Evolutionary conservation across 2,888 invertebrate species (phyloP).

Genomic region (Agrotis segetum): DNA sequence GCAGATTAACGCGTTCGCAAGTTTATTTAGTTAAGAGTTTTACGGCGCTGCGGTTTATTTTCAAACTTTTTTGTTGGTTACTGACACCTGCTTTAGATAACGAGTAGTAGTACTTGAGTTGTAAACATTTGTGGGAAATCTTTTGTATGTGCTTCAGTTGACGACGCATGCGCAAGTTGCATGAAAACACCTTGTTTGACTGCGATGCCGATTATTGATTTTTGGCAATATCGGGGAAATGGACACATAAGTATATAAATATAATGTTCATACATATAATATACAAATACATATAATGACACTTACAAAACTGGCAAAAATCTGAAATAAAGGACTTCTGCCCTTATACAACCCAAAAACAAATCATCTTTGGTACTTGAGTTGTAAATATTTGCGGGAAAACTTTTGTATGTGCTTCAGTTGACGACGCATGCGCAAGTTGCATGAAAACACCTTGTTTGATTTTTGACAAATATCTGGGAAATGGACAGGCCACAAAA

Average conservation of each 20-base stretch:
- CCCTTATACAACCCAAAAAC: too few species aligned
- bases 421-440: conserved; percentile 7
- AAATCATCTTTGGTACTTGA: too few species aligned
- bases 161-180: conserved; percentile 7
- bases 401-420: not conserved
- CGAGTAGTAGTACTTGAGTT: conserved; percentile 57
- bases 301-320: too few species aligned
- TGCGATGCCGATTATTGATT: too few species aligned
- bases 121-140: conserved; percentile 60
- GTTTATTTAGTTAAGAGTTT: conserved; percentile 90
- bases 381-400: too few species aligned
- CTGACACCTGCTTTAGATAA: conserved; percentile 88
- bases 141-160: not conserved
- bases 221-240: not conserved
- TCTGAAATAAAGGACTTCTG: too few species aligned
- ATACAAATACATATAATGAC: too few species aligned
- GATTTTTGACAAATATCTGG: not conserved
- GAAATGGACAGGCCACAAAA: too few species aligned
- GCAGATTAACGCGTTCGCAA: conserved; percentile 81
- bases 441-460: not conserved
- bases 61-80: conserved; percentile 77
- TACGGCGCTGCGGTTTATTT: conserved; percentile 85
- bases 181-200: not conserved
- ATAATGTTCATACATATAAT: too few species aligned
- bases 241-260: too few species aligned